Conservation (phyloP, 2,888 invertebrate species). For the Drosophila villosipedis region DNA sequence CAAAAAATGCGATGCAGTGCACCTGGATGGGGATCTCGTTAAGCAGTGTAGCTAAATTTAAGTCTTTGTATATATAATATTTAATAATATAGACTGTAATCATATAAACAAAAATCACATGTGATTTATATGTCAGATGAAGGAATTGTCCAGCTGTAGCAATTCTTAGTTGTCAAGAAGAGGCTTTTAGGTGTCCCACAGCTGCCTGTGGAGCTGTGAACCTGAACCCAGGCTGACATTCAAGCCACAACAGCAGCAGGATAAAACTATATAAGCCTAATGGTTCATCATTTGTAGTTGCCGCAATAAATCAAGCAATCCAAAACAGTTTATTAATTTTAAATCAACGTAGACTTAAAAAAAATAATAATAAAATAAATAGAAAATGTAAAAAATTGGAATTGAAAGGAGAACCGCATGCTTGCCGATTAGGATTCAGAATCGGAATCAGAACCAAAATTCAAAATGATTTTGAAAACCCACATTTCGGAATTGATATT, state of each 20-base stretch:
- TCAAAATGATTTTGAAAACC: neutral
- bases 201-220: neutral
- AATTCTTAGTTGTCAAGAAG: conserved; percentile 14
- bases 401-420: neutral
- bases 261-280: neutral
- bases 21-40: conserved; percentile 88
- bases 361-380: neutral
- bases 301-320: neutral
- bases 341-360: neutral
- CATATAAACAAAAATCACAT: conserved; percentile 46
- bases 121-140: neutral
- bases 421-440: neutral
- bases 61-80: conserved; percentile 1
- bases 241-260: neutral
- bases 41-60: conserved; percentile 49
- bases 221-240: neutral
- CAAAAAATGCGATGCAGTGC: conserved; percentile 88
- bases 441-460: too few species aligned
- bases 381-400: neutral
- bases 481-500: neutral
- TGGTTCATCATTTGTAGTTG: neutral
- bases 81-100: conserved; percentile 12
- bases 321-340: neutral
- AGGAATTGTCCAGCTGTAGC: conserved; percentile 4
- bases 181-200: neutral